Percentiles rank a stretch among this genome's conserved stretches.
These are phyloP conservation scores for Lonchura striata DNA, from an alignment of 2,113 vertebrate species.

Conservation along the genomic window DNA sequence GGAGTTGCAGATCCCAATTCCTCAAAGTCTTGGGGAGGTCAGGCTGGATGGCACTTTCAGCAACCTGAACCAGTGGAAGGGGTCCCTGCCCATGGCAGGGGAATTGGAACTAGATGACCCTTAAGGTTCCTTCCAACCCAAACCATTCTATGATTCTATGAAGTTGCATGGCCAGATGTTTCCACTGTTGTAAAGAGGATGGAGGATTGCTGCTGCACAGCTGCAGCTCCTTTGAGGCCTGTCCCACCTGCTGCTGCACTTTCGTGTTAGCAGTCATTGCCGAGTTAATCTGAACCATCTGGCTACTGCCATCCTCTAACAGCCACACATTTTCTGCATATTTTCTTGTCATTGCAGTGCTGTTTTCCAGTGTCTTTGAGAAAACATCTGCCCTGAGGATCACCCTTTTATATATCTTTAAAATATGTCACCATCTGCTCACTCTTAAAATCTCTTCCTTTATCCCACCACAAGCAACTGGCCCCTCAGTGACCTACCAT, in stretches of 20 bases:
- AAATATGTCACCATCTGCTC: conserved; percentile 10
- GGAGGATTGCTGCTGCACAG: background rate
- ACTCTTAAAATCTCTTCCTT: background rate
- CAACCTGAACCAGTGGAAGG: background rate
- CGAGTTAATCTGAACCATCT: conserved; percentile 18
- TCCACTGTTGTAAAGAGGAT: background rate
- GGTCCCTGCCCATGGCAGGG: background rate
- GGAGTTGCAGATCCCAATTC: background rate
- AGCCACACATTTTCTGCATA: conserved; percentile 20
- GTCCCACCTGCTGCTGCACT: background rate
- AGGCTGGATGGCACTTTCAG: background rate
- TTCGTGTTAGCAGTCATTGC: background rate
- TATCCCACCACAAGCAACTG: background rate
- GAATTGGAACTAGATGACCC: background rate
- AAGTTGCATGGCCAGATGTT: background rate
- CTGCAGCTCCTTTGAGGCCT: background rate
- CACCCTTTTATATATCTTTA: background rate
- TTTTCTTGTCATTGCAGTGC: conserved; percentile 15
- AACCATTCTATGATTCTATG: background rate
- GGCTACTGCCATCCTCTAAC: conserved; percentile 15
- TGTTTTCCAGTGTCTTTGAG: background rate
- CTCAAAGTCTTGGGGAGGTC: background rate
- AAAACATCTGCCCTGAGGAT: conserved; percentile 45
- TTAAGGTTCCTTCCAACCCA: background rate
- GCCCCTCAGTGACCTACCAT: background rate